Conservation (phyloP, 2,113 vertebrate genomes). For the Alethe castanea region DNA sequence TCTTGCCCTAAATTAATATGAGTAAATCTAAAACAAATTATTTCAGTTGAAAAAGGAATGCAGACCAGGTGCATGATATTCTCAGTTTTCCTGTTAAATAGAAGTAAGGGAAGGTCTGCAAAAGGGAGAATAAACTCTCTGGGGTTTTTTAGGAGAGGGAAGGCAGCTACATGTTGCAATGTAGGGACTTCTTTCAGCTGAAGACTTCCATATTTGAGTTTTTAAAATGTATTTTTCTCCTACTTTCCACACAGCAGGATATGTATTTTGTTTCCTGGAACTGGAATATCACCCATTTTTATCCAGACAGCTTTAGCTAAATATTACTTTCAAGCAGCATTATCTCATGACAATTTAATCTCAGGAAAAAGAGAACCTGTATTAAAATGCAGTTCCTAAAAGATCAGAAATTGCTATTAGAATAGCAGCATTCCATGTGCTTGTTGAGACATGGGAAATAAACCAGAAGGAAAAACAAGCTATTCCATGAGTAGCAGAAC, state of each 20-base stretch:
- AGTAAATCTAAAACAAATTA: background rate
- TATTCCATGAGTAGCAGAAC: background rate
- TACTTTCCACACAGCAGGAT: background rate
- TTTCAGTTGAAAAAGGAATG: background rate
- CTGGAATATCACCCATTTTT: background rate
- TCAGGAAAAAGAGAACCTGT: background rate
- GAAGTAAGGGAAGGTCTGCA: background rate
- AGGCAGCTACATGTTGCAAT: background rate
- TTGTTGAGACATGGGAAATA: background rate
- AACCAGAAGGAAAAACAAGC: background rate
- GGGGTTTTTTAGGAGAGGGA: background rate
- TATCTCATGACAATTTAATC: background rate
- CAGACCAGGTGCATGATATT: background rate
- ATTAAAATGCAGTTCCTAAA: background rate
- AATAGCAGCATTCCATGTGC: background rate
- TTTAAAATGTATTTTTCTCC: background rate
- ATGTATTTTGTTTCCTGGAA: background rate
- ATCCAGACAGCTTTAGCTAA: background rate
- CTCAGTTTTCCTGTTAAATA: slow-evolving; percentile 19
- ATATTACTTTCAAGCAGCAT: background rate
- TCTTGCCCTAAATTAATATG: background rate
- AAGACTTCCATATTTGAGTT: background rate
- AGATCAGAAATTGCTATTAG: background rate
- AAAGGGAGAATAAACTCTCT: background rate
- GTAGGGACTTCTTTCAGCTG: background rate